Evolutionary conservation across 2,888 invertebrate species (phyloP).

Genomic region (Corythucha ciliata): DNA sequence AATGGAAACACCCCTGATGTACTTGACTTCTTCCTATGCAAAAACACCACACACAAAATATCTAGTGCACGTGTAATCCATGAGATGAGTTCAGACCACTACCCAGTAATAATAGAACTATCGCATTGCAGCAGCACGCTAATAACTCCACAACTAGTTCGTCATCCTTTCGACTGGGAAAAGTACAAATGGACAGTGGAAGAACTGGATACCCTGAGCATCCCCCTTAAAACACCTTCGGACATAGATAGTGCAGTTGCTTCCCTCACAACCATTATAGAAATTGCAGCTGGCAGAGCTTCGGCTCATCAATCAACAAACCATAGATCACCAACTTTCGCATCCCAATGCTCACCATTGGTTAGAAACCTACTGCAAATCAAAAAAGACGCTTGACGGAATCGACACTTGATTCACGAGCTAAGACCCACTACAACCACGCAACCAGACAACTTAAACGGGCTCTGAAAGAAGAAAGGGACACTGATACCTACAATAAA

Average conservation of each 20-base stretch:
- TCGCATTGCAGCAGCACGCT: not conserved
- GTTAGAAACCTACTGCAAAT: not conserved
- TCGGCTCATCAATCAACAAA: not conserved
- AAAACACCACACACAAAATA: not conserved
- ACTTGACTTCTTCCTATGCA: slow-evolving; percentile 7
- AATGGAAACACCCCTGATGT: slow-evolving; percentile 6
- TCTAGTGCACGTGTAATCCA: slow-evolving; percentile 2
- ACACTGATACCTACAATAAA: not conserved
- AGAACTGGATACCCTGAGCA: not conserved
- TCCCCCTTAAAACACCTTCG: slow-evolving; percentile 2
- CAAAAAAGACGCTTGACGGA: not conserved
- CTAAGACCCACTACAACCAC: not conserved
- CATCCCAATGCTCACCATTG: not conserved
- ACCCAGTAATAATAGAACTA: slow-evolving; percentile 4
- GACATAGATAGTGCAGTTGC: not conserved
- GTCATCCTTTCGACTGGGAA: not conserved
- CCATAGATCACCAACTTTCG: not conserved
- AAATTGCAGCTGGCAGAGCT: not conserved
- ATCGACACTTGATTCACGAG: not conserved
- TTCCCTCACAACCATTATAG: not conserved
- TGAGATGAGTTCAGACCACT: slow-evolving; percentile 12
- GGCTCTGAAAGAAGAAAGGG: not conserved
- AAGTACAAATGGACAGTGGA: not conserved
- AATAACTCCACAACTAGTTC: not conserved
- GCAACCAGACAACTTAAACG: not conserved